Conservation (phyloP, 2,888 invertebrate genomes). For the Agrenia bidenticulata region DNA sequence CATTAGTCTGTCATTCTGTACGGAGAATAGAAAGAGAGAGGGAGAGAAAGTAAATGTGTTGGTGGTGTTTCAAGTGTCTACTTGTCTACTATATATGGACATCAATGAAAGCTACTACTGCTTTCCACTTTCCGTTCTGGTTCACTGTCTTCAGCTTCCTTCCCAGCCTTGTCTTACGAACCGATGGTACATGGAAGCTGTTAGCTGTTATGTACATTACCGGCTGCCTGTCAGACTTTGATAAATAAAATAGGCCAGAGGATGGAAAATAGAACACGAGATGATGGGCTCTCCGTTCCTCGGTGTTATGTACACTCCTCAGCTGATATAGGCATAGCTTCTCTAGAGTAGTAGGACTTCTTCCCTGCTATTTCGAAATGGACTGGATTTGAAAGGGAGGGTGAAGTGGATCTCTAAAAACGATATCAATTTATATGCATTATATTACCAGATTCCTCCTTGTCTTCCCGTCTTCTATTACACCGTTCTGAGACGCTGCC, state of each 20-base stretch:
- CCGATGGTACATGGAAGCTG: neutral
- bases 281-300: constrained; percentile 3
- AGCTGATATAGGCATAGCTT: neutral
- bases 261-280: constrained; percentile 4
- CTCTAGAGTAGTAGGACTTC: too few relatives aligned
- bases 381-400: too few relatives aligned
- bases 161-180: neutral
- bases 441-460: too few relatives aligned
- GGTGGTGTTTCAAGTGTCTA: neutral
- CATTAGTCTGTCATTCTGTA: neutral
- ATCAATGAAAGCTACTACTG: neutral
- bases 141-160: constrained; percentile 7
- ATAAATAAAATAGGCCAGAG: constrained; percentile 17
- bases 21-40: neutral
- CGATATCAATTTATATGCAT: too few relatives aligned
- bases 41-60: neutral
- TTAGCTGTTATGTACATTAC: constrained; percentile 9
- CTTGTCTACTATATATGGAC: neutral
- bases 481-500: too few relatives aligned
- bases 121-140: constrained; percentile 8
- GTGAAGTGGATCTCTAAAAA: too few relatives aligned
- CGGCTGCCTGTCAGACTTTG: constrained; percentile 13
- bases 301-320: too few relatives aligned
- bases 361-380: too few relatives aligned
- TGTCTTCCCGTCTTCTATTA: too few relatives aligned